Evolutionary conservation across 2,797 vertebrate species (phyloP), one percentile per base, ranked within the genome.

Genomic region (Galaxias olidus): DNA sequence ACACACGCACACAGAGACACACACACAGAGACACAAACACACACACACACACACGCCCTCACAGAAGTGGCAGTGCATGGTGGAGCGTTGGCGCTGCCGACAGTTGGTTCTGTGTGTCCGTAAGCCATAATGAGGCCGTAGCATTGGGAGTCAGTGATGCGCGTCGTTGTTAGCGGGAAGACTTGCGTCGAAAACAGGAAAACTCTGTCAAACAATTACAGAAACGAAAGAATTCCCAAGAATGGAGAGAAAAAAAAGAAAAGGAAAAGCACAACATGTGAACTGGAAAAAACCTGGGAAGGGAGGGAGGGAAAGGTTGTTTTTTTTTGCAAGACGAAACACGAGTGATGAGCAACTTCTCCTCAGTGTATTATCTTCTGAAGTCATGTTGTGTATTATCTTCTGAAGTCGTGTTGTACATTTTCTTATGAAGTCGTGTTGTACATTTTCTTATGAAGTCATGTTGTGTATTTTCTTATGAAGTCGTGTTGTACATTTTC

Each of bases 161-260:
- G 82, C 86, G 90, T 87, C 88, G 86, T 88, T 93, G 86, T 86
- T 91, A 92, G 88, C 88, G 89, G 87, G 90, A 90, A 93, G 89
- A 89, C 82, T 84, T 80, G 81, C 88, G 52, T 93, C 79, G 82
- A 90, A 93, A 84, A 80, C 91, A 93, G 90, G 87, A 93, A 94
- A 90, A 93, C 87, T 82, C 81, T 94, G 91, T 94, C 91, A 94
- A 89, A 90, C 88, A 92, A 89, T 89, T 89, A 88, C 86, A 89
- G 30, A 2, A 85, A 91, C 89, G 93, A 90, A 89, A 88, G 88
- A 93, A 94, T 91, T 92, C 90, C 90, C 81, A 89, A 88, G 89
- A 88, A 88, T 77, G 69, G 78, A 75, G 84, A 86, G 45, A n/a
- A 49, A 61, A 6, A 75, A 78, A 71, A 68, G 46, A 55, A 19